Evolutionary conservation across 2,113 vertebrate species (phyloP), one percentile per base, ranked within the genome.

Genomic region (Xenotilapia longispinis): DNA sequence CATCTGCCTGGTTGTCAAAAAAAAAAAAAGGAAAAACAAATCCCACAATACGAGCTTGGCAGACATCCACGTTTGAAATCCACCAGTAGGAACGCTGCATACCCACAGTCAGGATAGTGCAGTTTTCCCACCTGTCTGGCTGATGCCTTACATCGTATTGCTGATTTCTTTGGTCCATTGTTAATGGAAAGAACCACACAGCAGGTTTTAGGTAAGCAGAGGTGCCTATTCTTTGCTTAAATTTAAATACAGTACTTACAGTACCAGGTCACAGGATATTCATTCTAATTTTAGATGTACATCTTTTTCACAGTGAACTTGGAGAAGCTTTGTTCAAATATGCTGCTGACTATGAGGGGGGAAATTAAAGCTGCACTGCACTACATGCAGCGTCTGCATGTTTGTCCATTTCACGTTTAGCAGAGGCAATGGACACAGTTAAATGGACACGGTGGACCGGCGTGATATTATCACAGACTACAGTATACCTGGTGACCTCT

Each of bases 121-220:
- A 31, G 68, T 31, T 49, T 75, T 12, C 14, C 42, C 40, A 75
- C 38, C 65, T 6, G 38, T 73, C 65, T 45, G 65, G 13, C 38
- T 26, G 65, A 73, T 15, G 21, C 68, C 14, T 73, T 26, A 17
- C 13, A 15, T 26, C 13, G 0, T 45, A 11, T 10, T 28, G 9
- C 15, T 0, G 5, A 26, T 28, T 47, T 78, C 2, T 78, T 31
- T 49, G 17, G 6, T 10, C 14, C 15, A 28, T 12, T 0, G 0
- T 47, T 78, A 19, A 2, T 49, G 42, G 15, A 78, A 31, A 49
- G 42, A 78, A 31, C 15, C 42, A 78, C 23, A 49, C 70, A 75
- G 23, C 23, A 49, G 23, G 23, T 49, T 78, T 31, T 31, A 75
- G 9, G 4, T 31, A 75, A 31, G 23, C 9, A 75, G 70, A 12